Evolutionary conservation across 2,888 invertebrate species (phyloP), one percentile per base, ranked within the genome.

Genomic region (Parascotia fuliginaria): DNA sequence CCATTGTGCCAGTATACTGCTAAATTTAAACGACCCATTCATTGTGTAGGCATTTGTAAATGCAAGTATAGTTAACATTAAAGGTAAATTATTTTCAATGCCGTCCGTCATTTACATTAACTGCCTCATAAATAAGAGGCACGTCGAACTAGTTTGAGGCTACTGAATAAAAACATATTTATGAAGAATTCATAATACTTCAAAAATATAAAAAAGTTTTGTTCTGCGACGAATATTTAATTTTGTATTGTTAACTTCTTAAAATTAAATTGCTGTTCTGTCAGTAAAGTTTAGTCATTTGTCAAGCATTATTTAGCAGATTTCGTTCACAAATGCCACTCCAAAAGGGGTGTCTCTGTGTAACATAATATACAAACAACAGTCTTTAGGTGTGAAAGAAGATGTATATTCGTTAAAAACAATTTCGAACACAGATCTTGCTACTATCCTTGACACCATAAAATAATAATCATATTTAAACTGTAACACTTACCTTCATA

Each of bases 401-500:
- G n/a, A 12, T 9, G 13, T 13, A 13, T 3, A n/a, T 2, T 7
- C 24, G 7, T 5, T 16, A 12, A 12, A 9, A 53, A 37, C 38
- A 39, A 46, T 43, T 39, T 51, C 46, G n/a, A n/a, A 28, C 46
- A 37, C n/a, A 55, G 38, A 42, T 50, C 41, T 50, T 43, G 46
- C 31, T 14, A 40, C 31, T 40, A 44, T 9, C 55, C 45, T 46
- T 60, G 47, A 52, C 47, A 15, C 24, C 28, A 32, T 51, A 34
- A 32, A 38, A 12, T 16, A 31, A 32, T 47, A 50, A 50, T 49
- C 32, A 29, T 27, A 46, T 12, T 33, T n/a, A 58, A 60, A 60
- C 59, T 42, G 48, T 51, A 63, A 89, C 19, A 46, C 91, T 90
- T 77, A 92, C 91, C 91, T 92, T 91, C 91, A 92, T 92, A 86